A percentile compares a stretch with the other conserved stretches of the same genome.
Conservation (phyloP, 1,140 invertebrate genomes). For the Drepana arcuata region DNA sequence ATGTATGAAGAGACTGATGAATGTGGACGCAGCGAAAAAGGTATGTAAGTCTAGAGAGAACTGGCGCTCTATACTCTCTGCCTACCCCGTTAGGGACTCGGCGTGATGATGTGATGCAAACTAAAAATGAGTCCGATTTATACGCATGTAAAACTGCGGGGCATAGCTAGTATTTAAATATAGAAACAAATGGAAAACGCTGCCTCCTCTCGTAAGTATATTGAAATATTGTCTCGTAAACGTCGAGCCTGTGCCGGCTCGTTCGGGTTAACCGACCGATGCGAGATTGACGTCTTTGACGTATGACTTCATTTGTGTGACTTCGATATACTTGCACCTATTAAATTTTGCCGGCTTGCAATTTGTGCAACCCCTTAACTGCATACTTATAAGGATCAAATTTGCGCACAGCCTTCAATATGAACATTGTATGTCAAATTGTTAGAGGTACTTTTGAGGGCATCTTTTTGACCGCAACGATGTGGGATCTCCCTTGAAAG, state of each 20-base stretch:
- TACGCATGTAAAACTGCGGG: too few species aligned
- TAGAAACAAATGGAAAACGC: constrained; percentile 39
- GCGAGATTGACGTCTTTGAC: constrained; percentile 36
- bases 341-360: constrained; percentile 1
- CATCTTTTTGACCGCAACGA: constrained; percentile 46
- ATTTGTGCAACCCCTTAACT: constrained; percentile 3
- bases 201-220: constrained; percentile 54
- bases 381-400: constrained; percentile 7
- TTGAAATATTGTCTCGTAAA: constrained; percentile 66
- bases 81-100: too few species aligned
- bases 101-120: too few species aligned
- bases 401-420: constrained; percentile 3
- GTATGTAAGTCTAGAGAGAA: too few species aligned
- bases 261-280: constrained; percentile 46
- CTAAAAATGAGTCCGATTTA: too few species aligned
- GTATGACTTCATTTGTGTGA: constrained; percentile 63
- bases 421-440: background rate
- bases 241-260: constrained; percentile 36
- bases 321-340: constrained; percentile 51
- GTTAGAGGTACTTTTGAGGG: constrained; percentile 31
- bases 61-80: too few species aligned
- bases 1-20: too few species aligned
- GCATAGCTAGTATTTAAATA: constrained; percentile 9
- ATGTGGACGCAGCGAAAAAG: too few species aligned
- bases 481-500: constrained; percentile 51